phyloP scores from a whole-genome alignment of 2,797 vertebrate genomes.

The Pterois miles region DNA sequence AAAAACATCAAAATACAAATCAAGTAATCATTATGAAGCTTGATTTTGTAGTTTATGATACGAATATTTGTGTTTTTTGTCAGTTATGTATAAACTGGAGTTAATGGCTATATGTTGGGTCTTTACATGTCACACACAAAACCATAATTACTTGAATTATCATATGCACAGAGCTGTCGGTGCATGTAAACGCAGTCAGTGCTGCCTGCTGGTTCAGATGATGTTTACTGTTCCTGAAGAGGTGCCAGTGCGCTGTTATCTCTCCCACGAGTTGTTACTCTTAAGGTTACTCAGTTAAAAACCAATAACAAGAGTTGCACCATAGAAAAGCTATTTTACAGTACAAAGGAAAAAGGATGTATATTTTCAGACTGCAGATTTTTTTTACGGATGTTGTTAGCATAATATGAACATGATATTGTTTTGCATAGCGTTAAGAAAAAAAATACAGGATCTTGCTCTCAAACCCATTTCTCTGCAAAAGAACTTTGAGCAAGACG shows the following conservation, averaged over 20 bases:
- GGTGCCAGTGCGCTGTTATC: conserved; percentile 45
- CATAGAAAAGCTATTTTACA: conserved; percentile 84
- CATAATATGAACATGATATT: conserved; percentile 72
- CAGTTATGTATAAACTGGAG: neutral
- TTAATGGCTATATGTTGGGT: neutral
- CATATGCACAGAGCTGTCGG: conserved; percentile 3
- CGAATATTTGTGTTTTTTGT: conserved; percentile 7
- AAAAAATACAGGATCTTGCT: conserved; percentile 43
- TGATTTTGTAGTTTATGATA: neutral
- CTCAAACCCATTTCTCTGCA: conserved; percentile 48
- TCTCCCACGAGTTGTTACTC: conserved; percentile 65
- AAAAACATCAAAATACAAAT: neutral
- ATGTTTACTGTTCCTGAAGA: conserved; percentile 57
- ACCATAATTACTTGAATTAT: conserved; percentile 37
- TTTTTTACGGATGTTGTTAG: conserved; percentile 82
- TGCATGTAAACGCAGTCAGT: conserved; percentile 56
- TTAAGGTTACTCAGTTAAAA: conserved; percentile 73
- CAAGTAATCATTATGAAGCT: neutral
- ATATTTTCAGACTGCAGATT: conserved; percentile 85
- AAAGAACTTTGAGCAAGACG: conserved; percentile 42
- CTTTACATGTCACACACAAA: neutral
- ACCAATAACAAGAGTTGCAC: conserved; percentile 71
- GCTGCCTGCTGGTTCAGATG: conserved; percentile 29
- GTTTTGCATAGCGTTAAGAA: conserved; percentile 67
- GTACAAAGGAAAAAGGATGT: conserved; percentile 82